Evolutionary conservation across 2,888 invertebrate genomes (phyloP).

Genomic region (Leptinotarsa rubiginosa): DNA sequence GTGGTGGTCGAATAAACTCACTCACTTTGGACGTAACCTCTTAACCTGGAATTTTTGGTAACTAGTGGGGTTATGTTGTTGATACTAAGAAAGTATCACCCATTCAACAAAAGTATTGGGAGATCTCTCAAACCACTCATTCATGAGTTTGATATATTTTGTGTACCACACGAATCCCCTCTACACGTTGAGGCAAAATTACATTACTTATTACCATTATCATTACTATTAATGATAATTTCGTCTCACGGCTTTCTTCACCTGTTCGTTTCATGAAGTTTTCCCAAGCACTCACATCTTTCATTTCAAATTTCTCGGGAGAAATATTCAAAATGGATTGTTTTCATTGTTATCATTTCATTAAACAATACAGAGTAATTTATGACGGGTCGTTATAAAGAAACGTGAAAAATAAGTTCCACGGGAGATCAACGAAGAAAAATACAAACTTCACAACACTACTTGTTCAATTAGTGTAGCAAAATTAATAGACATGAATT

Average conservation of each 20-base stretch:
- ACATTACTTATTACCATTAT: background rate
- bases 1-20: too few relatives aligned
- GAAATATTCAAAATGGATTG: background rate
- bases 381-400: background rate
- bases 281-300: constrained; percentile 6
- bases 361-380: constrained; percentile 5
- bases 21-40: too few relatives aligned
- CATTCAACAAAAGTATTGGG: too few relatives aligned
- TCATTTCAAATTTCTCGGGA: background rate
- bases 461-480: background rate
- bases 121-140: too few relatives aligned
- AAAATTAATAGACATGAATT: background rate
- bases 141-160: too few relatives aligned
- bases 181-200: too few relatives aligned
- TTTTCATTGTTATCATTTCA: background rate
- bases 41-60: too few relatives aligned
- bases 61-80: too few relatives aligned
- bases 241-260: background rate
- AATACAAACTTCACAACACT: background rate
- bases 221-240: background rate
- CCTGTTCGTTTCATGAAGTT: background rate
- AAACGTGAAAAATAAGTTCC: background rate
- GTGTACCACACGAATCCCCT: too few relatives aligned
- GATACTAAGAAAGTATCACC: too few relatives aligned
- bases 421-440: background rate